These are phyloP conservation scores for Ophion ellenae DNA, from an alignment of 2,888 invertebrate genomes.

Conservation along the genomic window DNA sequence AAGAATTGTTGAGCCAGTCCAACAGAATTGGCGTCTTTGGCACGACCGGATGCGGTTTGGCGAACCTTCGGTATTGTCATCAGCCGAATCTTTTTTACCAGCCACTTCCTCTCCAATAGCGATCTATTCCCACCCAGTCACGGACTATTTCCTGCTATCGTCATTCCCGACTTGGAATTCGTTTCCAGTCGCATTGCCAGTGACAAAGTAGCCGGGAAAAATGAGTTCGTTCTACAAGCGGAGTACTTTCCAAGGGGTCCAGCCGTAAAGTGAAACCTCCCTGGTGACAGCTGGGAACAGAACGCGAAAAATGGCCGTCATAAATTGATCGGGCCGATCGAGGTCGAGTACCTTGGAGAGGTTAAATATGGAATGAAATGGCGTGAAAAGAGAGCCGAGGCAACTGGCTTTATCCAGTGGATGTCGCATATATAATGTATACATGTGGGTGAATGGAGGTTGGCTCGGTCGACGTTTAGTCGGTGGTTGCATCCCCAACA, in stretches of 20 bases:
- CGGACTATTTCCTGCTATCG: not conserved
- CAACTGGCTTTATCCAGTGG: not conserved
- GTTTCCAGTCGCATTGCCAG: not conserved
- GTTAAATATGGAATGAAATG: slow-evolving; percentile 1
- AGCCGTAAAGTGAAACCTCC: not conserved
- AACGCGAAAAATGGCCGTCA: not conserved
- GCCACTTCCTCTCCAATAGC: not conserved
- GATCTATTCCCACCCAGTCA: not conserved
- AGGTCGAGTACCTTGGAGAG: not conserved
- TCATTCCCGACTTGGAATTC: not conserved
- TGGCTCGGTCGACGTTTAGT: slow-evolving; percentile 20
- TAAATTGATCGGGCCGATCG: slow-evolving; percentile 2
- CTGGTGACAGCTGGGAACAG: not conserved
- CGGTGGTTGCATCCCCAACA: slow-evolving; percentile 42
- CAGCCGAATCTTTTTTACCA: not conserved
- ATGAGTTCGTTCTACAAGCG: not conserved
- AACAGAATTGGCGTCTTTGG: too few species aligned
- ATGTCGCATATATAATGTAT: slow-evolving; percentile 1
- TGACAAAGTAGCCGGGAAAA: not conserved
- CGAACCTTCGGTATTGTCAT: too few species aligned
- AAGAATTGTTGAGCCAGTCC: too few species aligned
- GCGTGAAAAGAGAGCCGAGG: not conserved
- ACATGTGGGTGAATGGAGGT: not conserved
- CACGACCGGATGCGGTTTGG: too few species aligned
- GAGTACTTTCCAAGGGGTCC: not conserved